Base-by-base conservation (phyloP, 2,888 invertebrate species). In the Dichetophora obliterata region DNA sequence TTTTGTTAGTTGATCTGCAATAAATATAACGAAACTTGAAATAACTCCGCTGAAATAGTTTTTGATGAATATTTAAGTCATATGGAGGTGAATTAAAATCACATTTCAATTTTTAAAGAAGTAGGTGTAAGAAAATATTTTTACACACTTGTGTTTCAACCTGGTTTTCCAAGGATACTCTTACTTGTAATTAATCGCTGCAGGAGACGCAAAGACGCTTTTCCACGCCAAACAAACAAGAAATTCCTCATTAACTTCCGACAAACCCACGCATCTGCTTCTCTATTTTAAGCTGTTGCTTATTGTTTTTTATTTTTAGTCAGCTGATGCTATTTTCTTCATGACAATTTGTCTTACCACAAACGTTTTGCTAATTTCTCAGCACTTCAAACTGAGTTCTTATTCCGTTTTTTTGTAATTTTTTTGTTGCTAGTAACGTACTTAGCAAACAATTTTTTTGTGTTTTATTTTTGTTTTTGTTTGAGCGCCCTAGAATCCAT, bases 201-300 rank as follows among this genome's bases (percentile, higher is more conserved):
- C 11, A 43, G 14, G 43, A 43, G 4, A 6, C 14, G 11, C 24
- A 14, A 59, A 59, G 9, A 11, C 24, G 11, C 11, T 19, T 19
- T 57, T 19, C 22, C 22, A 5, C 11, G 4, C 11, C 24, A 22
- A 59, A 22, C 27, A 22, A 59, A 59, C 24, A 59, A 43, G 24
- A 22, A 59, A 24, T 59, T 59, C 57, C 24, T 59, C 57, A 59
- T 59, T 59, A 59, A 59, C 57, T 24, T 59, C 57, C 27, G 22
- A 59, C 57, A 24, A 24, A 59, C n/a, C 57, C 19, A 11, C 24
- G 22, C 57, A 59, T 24, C 22, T 9, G 24, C 19, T 24, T 27
- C 19, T 31, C 31, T 31, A 31, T 31, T 31, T 31, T 31, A n/a
- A n/a, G n/a, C n/a, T 31, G 5, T 31, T 31, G 5, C 5, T 31